phyloP scores from a whole-genome alignment of 2,113 vertebrate genomes.

The Chloroceryle aenea region DNA sequence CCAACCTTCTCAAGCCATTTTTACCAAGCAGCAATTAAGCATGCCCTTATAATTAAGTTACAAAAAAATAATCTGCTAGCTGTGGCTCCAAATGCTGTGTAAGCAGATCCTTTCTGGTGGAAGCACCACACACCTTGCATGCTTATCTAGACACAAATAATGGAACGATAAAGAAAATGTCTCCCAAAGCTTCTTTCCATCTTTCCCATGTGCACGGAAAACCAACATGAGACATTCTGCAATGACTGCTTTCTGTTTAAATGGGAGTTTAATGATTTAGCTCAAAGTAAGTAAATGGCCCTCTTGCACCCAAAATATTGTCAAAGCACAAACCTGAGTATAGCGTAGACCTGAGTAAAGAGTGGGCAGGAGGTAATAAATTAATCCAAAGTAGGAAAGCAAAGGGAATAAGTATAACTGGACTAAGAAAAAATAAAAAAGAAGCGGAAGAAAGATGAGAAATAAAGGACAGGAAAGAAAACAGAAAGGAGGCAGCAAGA shows the following conservation, averaged over 20 bases:
- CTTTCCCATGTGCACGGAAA: not conserved
- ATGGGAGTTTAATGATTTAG: not conserved
- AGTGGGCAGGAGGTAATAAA: not conserved
- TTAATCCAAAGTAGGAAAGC: not conserved
- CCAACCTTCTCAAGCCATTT: not conserved
- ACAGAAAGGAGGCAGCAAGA: not conserved
- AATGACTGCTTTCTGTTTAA: not conserved
- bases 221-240: accelerated
- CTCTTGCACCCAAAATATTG: not conserved
- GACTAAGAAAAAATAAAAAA: not conserved
- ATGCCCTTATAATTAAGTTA: not conserved
- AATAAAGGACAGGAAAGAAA: not conserved
- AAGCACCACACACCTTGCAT: not conserved
- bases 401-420: not conserved
- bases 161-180: not conserved
- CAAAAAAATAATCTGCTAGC: not conserved
- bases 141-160: not conserved
- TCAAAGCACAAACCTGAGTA: not conserved
- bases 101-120: not conserved
- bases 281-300: not conserved
- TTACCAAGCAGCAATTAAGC: not conserved
- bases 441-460: not conserved
- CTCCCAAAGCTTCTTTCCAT: not conserved
- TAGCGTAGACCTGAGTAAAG: not conserved
- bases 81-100: not conserved